These are phyloP conservation scores for Corydoras sp. DNA, from an alignment of 2,113 vertebrate genomes.

Conservation along the genomic window DNA sequence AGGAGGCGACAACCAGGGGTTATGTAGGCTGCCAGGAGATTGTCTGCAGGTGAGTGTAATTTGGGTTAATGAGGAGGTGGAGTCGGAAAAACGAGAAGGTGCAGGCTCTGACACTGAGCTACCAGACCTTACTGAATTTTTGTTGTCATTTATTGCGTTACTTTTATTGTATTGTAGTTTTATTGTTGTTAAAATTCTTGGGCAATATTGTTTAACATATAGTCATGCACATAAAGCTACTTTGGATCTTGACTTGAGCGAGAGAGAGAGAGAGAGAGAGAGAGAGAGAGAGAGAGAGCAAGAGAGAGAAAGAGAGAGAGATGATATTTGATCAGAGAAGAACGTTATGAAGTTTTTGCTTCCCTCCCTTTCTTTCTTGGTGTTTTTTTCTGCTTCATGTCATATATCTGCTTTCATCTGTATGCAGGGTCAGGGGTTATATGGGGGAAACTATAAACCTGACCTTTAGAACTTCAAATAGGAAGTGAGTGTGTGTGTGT, in stretches of 20 bases:
- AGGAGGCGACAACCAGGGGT: too few relatives aligned
- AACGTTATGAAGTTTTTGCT: background rate
- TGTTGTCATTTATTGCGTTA: too few relatives aligned
- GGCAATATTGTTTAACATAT: too few relatives aligned
- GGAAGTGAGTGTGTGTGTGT: background rate
- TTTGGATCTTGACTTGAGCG: background rate
- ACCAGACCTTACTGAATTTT: too few relatives aligned
- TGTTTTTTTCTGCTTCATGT: conserved; percentile 15
- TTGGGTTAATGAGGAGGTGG: too few relatives aligned
- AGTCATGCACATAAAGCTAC: too few relatives aligned
- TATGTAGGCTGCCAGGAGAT: too few relatives aligned
- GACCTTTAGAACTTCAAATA: conserved; percentile 10
- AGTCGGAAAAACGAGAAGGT: too few relatives aligned
- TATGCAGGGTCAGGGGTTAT: conserved; percentile 38
- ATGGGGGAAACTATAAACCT: conserved; percentile 6
- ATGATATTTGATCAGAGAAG: conserved; percentile 34
- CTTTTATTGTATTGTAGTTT: too few relatives aligned
- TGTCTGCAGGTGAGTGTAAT: too few relatives aligned
- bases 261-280: background rate
- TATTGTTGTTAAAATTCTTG: too few relatives aligned
- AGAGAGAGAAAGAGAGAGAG: conserved; percentile 18
- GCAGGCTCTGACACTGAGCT: too few relatives aligned
- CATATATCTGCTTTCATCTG: conserved; percentile 36
- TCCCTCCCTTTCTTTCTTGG: conserved; percentile 15
- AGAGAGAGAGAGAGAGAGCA: conserved; percentile 21